phyloP scores from a whole-genome alignment of 2,797 vertebrate species.

The Malurus leucopterus region DNA sequence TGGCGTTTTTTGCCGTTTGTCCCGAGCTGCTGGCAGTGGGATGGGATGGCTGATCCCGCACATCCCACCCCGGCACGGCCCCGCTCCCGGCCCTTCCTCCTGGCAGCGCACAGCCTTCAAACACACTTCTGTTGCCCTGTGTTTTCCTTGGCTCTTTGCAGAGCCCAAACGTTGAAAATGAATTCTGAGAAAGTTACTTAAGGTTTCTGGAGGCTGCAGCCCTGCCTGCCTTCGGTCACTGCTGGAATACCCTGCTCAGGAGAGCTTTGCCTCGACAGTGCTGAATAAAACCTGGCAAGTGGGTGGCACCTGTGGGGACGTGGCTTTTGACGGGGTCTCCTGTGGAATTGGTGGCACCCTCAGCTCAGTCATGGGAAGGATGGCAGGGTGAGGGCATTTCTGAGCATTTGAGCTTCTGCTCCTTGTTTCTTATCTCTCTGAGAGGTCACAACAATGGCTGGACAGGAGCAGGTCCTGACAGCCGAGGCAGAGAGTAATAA shows the following conservation, averaged over 20 bases:
- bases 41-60: constrained; percentile 7
- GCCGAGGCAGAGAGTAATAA: not conserved
- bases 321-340: not conserved
- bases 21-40: not conserved
- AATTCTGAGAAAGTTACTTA: constrained; percentile 54
- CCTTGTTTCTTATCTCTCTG: not conserved
- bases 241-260: not conserved
- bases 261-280: not conserved
- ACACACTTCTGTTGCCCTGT: constrained; percentile 23
- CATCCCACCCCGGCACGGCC: not conserved
- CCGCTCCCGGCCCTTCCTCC: not conserved
- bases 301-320: not conserved
- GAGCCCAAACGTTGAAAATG: constrained; percentile 27
- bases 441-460: not conserved
- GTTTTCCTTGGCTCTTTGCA: constrained; percentile 50
- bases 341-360: not conserved
- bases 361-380: fast-evolving
- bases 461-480: not conserved
- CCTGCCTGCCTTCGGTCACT: not conserved
- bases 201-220: constrained; percentile 21
- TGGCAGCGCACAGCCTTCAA: not conserved
- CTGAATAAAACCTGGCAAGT: not conserved
- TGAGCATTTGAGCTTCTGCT: not conserved
- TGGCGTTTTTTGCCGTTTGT: not conserved
- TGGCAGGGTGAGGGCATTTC: not conserved